Evolutionary conservation across 2,888 invertebrate genomes (phyloP).

Genomic region (Callinectes sapidus): DNA sequence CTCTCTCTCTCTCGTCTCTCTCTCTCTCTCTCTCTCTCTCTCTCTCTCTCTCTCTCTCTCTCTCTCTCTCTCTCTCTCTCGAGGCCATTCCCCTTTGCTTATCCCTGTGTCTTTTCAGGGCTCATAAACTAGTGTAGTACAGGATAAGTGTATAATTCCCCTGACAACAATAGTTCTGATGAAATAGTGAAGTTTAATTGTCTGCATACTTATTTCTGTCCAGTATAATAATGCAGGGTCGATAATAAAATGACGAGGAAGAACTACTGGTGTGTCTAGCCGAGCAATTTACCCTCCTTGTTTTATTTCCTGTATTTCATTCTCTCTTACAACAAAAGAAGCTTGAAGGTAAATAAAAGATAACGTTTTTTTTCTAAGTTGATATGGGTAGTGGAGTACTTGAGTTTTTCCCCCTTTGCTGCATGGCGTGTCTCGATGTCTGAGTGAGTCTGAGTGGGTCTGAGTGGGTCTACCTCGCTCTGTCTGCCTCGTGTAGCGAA

Average conservation of each 20-base stretch:
- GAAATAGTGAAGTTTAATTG: too few species aligned
- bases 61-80: background rate
- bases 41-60: background rate
- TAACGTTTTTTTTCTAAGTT: background rate
- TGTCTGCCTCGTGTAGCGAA: background rate
- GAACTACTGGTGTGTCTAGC: too few species aligned
- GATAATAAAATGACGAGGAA: too few species aligned
- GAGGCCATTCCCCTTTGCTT: background rate
- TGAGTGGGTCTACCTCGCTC: background rate
- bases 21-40: background rate
- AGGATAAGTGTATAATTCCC: too few species aligned
- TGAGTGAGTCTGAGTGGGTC: background rate
- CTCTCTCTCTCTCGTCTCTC: conserved; percentile 44
- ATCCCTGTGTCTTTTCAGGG: background rate
- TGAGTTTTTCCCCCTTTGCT: background rate
- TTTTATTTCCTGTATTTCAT: too few species aligned
- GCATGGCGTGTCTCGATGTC: background rate
- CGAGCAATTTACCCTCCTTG: too few species aligned
- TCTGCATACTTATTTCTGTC: too few species aligned
- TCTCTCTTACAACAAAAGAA: too few species aligned
- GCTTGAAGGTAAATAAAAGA: too few species aligned
- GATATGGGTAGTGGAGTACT: background rate
- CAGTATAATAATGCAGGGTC: too few species aligned
- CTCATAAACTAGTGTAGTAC: too few species aligned
- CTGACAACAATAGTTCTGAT: too few species aligned